Evolutionary conservation across 2,113 vertebrate genomes (phyloP).

Genomic region (Trichomycterus rosablanca): DNA sequence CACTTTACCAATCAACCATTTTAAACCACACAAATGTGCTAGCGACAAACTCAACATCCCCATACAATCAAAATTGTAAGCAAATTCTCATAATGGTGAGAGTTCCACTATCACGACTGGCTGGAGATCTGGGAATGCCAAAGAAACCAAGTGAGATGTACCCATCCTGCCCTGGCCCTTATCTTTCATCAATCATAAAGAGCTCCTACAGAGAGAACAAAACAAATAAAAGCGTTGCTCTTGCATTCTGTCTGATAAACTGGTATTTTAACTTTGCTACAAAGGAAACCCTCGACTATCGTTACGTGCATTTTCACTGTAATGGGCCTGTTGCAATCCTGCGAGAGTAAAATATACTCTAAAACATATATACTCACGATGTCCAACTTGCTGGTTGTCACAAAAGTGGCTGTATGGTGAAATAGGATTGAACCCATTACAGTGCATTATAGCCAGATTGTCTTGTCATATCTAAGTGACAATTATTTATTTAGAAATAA

Average conservation of each 20-base stretch:
- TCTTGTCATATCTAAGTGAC: conserved; percentile 58
- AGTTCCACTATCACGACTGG: conserved; percentile 60
- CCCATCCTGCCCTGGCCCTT: conserved; percentile 51
- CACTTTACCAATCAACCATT: conserved; percentile 90
- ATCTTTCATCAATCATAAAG: conserved; percentile 38
- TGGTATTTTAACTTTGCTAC: no score
- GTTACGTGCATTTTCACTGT: conserved; percentile 36
- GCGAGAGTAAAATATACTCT: conserved; percentile 48
- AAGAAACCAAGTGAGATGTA: conserved; percentile 79
- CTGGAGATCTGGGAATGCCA: conserved; percentile 79
- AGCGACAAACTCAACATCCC: conserved; percentile 61
- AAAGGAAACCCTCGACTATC: not conserved
- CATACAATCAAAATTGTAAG: conserved; percentile 53
- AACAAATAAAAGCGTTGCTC: conserved; percentile 15
- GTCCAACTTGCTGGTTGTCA: conserved; percentile 40
- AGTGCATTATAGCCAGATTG: conserved; percentile 60
- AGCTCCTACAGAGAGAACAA: conserved; percentile 18
- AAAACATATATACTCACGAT: no score
- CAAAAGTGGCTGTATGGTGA: conserved; percentile 41
- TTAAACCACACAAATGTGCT: conserved; percentile 30
- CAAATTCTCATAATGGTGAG: conserved; percentile 27
- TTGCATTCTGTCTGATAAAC: no score
- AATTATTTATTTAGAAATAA: conserved; percentile 68
- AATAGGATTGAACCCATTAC: conserved; percentile 39
- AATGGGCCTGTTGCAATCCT: conserved; percentile 58